Evolutionary conservation across 1,140 invertebrate species (phyloP), one percentile per base, ranked within the genome.

Genomic region (Leptinotarsa texana): DNA sequence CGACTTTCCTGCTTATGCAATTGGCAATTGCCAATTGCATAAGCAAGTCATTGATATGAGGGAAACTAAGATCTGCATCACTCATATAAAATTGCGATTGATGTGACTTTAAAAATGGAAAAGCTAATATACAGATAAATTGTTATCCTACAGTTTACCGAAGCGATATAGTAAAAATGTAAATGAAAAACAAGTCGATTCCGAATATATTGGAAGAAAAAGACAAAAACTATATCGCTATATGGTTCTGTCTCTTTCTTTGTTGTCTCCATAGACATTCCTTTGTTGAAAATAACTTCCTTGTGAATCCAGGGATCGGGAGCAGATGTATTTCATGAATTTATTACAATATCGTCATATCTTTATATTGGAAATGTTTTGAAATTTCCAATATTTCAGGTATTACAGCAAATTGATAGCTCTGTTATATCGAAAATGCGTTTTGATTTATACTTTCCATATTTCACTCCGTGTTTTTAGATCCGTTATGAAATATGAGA

Each of bases 241-340:
- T 33, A 33, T 33, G 27, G 1, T 33, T 57, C 51, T 15, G 51
- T 57, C 13, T 57, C 13, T 15, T 57, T 13, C 51, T 18, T 57
- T 57, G 51, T 57, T 57, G n/a, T 17, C 15, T 57, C n/a, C n/a
- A 57, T 57, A 57, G 17, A 17, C 4, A 57, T 57, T n/a, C n/a
- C 13, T 57, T 57, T 5, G 15, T 57, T 13, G 6, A 15, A 57
- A 57, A 57, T 17, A 17, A 57, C n/a, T 57, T 15, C 51, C 51
- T 18, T 57, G 15, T 57, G 51, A 18, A 57, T 57, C 51, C 51
- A 57, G 51, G n/a, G 51, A 57, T 57, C 15, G n/a, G 8, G 51
- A 57, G 51, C 51, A 57, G 51, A 57, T 57, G 51, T 57, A 57
- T 57, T 57, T 57, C 4, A 57, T 18, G n/a, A 57, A 57, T 57